A percentile compares a stretch with the other conserved stretches of the same genome.
These are phyloP conservation scores for Anagrus nilaparvatae DNA, from an alignment of 1,140 invertebrate species.

Conservation along the genomic window DNA sequence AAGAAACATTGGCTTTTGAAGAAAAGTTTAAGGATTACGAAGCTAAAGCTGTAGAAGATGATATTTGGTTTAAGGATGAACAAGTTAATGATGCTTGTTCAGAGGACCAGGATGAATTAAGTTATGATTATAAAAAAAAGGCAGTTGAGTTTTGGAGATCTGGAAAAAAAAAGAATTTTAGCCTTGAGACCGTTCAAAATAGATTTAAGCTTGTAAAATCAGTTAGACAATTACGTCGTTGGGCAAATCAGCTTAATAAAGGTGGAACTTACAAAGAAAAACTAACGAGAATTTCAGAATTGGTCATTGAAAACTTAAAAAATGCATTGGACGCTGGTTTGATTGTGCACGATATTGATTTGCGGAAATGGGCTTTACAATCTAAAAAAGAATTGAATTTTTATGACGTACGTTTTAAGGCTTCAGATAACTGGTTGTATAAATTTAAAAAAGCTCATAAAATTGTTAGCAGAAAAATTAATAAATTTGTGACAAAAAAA, in stretches of 20 bases:
- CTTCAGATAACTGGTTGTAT: background rate
- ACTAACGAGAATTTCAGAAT: constrained; percentile 10
- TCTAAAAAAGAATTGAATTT: constrained; percentile 2
- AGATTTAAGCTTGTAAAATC: constrained; percentile 4
- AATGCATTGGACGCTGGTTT: background rate
- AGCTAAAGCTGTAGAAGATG: too few species aligned
- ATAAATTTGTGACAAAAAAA: too few species aligned
- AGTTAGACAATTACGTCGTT: too few species aligned
- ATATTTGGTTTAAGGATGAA: too few species aligned
- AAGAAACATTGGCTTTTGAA: too few species aligned
- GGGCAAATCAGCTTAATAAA: background rate
- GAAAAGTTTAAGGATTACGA: too few species aligned
- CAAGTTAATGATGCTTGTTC: too few species aligned
- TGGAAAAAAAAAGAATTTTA: constrained; percentile 10
- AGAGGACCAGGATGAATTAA: too few species aligned
- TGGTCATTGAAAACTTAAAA: constrained; percentile 6
- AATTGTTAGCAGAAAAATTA: too few species aligned
- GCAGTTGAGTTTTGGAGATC: too few species aligned
- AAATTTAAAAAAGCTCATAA: background rate
- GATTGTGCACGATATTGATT: constrained; percentile 7
- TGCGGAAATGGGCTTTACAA: constrained; percentile 7
- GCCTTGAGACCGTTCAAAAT: background rate
- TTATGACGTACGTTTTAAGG: constrained; percentile 1
- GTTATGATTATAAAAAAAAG: constrained; percentile 7
- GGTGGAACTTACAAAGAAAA: constrained; percentile 7